These are phyloP conservation scores for Natrix natrix DNA, from an alignment of 2,797 vertebrate genomes.

Conservation along the genomic window DNA sequence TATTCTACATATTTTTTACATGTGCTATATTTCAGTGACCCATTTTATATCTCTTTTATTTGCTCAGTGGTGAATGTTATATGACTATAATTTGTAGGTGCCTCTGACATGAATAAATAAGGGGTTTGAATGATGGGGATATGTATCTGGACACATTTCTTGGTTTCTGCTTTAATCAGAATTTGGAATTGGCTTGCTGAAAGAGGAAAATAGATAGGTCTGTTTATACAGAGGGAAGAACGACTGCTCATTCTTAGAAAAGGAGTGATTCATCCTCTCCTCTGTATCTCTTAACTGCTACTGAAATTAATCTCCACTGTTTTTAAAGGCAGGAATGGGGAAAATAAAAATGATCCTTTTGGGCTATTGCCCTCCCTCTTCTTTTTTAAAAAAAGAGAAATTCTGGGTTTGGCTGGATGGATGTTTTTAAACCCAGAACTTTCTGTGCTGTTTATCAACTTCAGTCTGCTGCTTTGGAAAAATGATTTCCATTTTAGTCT, in stretches of 20 bases:
- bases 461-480: not conserved
- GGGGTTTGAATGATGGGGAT: not conserved
- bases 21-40: not conserved
- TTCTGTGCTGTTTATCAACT: not conserved
- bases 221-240: not conserved
- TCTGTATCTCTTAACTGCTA: not conserved
- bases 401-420: not conserved
- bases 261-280: not conserved
- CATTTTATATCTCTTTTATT: not conserved
- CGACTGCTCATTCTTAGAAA: not conserved
- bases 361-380: not conserved
- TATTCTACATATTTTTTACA: not conserved
- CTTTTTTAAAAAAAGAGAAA: not conserved
- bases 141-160: not conserved
- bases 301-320: not conserved
- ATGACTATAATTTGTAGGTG: not conserved
- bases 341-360: not conserved
- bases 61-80: not conserved
- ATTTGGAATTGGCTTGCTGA: not conserved
- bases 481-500: not conserved
- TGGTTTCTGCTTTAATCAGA: not conserved
- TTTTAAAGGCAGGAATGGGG: not conserved
- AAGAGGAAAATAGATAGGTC: not conserved
- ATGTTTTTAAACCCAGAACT: not conserved
- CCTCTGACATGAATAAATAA: not conserved